These are phyloP conservation scores for Anagyrus pseudococci DNA, from an alignment of 2,888 invertebrate genomes.

Conservation along the genomic window DNA sequence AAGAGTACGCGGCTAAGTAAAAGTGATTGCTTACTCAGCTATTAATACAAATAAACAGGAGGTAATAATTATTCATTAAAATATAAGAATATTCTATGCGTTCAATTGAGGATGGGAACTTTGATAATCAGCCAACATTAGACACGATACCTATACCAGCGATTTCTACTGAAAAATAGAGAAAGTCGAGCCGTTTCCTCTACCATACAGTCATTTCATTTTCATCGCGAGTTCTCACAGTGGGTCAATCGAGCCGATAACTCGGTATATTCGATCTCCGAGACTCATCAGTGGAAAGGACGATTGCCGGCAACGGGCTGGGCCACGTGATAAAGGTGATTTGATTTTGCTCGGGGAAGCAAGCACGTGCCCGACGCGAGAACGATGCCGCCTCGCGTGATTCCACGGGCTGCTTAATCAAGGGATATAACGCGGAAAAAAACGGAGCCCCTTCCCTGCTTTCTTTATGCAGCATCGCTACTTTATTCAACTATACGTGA, in stretches of 20 bases:
- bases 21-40: too few relatives aligned
- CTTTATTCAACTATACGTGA: too few relatives aligned
- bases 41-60: too few relatives aligned
- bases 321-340: background rate
- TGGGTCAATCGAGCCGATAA: constrained; percentile 37
- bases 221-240: constrained; percentile 19
- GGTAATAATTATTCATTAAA: too few relatives aligned
- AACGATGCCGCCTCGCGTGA: background rate
- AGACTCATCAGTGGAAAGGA: background rate
- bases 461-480: too few relatives aligned
- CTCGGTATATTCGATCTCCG: constrained; percentile 13
- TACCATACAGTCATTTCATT: constrained; percentile 8
- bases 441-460: background rate
- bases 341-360: too few relatives aligned
- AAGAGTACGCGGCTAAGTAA: too few relatives aligned
- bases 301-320: background rate
- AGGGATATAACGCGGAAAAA: background rate
- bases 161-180: background rate
- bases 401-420: background rate
- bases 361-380: too few relatives aligned
- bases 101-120: background rate
- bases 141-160: background rate
- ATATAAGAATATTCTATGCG: too few relatives aligned
- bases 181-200: too few relatives aligned
- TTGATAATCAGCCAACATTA: background rate